Percentiles rank a stretch among this genome's conserved stretches.
These are phyloP conservation scores for Bothrops jararaca DNA, from an alignment of 2,113 vertebrate species.

Conservation along the genomic window DNA sequence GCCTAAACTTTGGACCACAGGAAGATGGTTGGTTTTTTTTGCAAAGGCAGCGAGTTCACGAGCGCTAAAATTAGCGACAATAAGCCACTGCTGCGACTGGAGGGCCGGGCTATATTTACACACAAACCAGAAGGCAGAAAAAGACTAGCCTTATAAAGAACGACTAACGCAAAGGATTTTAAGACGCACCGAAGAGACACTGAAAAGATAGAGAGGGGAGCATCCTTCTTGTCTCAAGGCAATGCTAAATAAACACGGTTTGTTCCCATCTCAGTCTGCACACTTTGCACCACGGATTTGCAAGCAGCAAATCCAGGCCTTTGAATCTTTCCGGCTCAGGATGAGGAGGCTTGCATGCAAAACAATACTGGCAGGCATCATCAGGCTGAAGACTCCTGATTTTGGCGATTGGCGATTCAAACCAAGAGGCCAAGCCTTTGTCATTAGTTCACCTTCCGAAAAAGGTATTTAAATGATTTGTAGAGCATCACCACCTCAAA, in stretches of 20 bases:
- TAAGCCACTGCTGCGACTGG: neutral
- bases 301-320: neutral
- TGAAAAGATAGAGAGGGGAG: neutral
- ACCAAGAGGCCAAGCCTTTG: neutral
- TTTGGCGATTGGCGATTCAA: neutral
- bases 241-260: neutral
- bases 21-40: neutral
- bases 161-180: neutral
- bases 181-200: neutral
- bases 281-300: neutral
- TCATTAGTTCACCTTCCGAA: neutral
- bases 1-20: neutral
- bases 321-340: neutral
- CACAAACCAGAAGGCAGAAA: neutral
- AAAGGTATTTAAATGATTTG: neutral
- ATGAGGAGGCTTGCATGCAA: neutral
- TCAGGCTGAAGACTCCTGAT: neutral
- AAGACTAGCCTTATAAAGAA: neutral
- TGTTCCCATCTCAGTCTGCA: neutral
- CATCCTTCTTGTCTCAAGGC: neutral
- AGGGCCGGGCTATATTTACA: neutral
- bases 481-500: neutral
- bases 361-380: neutral
- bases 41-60: neutral
- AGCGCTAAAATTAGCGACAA: slow-evolving; percentile 11